These are phyloP conservation scores for Megalops cyprinoides DNA, from an alignment of 2,797 vertebrate species.

Conservation along the genomic window DNA sequence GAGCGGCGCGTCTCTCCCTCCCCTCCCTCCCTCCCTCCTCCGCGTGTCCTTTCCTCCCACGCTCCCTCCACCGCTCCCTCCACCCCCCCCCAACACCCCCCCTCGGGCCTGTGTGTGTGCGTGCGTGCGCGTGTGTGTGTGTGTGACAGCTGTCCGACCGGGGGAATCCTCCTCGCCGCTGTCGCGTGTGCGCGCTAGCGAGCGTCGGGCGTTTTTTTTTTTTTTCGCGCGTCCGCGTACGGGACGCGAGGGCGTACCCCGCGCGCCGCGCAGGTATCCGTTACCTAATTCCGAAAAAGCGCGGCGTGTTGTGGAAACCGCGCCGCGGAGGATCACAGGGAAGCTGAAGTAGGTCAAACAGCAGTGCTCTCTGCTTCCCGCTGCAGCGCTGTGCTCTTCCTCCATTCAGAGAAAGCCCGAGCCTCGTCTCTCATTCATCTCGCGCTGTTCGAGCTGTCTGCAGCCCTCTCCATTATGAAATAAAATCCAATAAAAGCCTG, in stretches of 20 bases:
- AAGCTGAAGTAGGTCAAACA: conserved; percentile 62
- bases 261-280: neutral
- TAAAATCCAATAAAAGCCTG: conserved; percentile 43
- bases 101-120: neutral
- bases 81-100: conserved; percentile 40
- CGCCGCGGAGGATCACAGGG: conserved; percentile 31
- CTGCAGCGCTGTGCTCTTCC: conserved; percentile 31
- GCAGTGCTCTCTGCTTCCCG: conserved; percentile 21
- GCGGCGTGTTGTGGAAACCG: neutral
- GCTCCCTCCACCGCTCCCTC: neutral
- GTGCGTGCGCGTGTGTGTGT: conserved; percentile 21
- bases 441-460: neutral
- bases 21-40: neutral
- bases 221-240: too few species aligned
- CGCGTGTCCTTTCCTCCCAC: neutral
- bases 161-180: conserved; percentile 70
- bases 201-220: too few species aligned
- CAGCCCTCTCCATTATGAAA: conserved; percentile 49
- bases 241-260: too few species aligned
- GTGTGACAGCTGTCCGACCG: conserved; percentile 55
- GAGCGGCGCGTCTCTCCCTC: neutral
- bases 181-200: too few species aligned
- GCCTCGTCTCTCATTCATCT: conserved; percentile 61
- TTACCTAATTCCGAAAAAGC: neutral
- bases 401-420: conserved; percentile 57